Evolutionary conservation across 2,888 invertebrate genomes (phyloP).

Genomic region (Arge pagana): DNA sequence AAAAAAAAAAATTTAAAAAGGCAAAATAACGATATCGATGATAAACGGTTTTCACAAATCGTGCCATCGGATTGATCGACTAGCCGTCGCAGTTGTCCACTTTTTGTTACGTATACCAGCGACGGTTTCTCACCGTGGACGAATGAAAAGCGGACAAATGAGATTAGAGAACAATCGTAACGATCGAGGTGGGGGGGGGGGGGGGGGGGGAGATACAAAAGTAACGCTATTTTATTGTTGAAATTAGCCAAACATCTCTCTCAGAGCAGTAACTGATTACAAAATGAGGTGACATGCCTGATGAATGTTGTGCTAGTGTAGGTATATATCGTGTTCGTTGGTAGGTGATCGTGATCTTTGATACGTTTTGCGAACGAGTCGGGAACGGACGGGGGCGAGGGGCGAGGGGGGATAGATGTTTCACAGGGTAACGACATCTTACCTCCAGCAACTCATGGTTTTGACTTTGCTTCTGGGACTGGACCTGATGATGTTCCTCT

Average conservation of each 20-base stretch:
- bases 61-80: no score
- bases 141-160: no score
- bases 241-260: constrained; percentile 20
- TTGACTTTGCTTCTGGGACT: constrained; percentile 54
- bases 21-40: not conserved
- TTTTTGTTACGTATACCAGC: no score
- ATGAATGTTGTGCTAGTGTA: constrained; percentile 23
- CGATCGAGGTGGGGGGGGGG: no score
- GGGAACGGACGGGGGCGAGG: no score
- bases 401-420: constrained; percentile 21
- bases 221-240: not conserved
- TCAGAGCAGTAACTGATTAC: constrained; percentile 17
- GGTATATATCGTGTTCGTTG: constrained; percentile 18
- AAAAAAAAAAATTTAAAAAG: constrained; percentile 1
- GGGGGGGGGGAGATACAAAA: not conserved
- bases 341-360: no score
- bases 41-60: no score
- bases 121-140: no score
- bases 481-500: constrained; percentile 49
- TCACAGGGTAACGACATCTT: constrained; percentile 50
- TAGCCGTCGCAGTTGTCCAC: no score
- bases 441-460: constrained; percentile 58
- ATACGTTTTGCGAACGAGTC: constrained; percentile 21
- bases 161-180: no score
- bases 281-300: constrained; percentile 23